Conservation (phyloP, 2,888 invertebrate genomes). For the Acrobasis consociella region DNA sequence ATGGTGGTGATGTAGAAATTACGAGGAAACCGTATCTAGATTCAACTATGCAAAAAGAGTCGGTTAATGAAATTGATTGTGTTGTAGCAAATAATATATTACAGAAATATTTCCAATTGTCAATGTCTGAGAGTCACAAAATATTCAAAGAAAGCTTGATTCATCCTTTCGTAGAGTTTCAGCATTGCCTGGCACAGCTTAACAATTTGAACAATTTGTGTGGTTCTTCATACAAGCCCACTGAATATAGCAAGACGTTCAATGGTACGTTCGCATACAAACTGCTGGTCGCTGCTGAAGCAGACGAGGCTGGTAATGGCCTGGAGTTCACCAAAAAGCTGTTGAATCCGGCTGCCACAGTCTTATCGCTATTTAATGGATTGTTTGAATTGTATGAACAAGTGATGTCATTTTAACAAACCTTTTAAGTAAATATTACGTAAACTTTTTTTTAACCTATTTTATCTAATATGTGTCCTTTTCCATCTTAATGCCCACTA, state of each 20-base stretch:
- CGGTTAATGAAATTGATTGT: constrained; percentile 32
- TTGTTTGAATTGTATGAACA: constrained; percentile 23
- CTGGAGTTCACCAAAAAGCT: constrained; percentile 4
- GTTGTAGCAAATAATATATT: constrained; percentile 29
- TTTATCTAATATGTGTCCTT: too few relatives aligned
- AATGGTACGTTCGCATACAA: constrained; percentile 49
- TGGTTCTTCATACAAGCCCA: constrained; percentile 38
- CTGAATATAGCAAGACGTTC: constrained; percentile 39
- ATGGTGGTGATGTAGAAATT: background rate
- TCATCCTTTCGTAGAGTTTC: constrained; percentile 42
- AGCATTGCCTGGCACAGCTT: constrained; percentile 44
- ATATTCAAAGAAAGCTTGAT: constrained; percentile 35
- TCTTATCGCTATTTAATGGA: constrained; percentile 26
- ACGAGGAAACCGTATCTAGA: constrained; percentile 10
- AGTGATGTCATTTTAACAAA: constrained; percentile 4
- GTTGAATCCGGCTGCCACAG: constrained; percentile 25
- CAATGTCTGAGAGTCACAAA: constrained; percentile 20
- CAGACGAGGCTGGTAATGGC: constrained; percentile 8
- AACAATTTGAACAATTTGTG: constrained; percentile 51
- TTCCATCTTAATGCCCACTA: too few relatives aligned
- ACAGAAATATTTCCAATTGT: constrained; percentile 32
- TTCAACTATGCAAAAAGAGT: constrained; percentile 22
- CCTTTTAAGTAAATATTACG: background rate
- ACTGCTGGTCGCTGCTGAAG: constrained; percentile 32
- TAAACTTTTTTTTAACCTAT: too few relatives aligned